A percentile compares a stretch with the other conserved stretches of the same genome.
These are phyloP conservation scores for Xiphorhynchus elegans DNA, from an alignment of 2,113 vertebrate genomes.

Conservation along the genomic window DNA sequence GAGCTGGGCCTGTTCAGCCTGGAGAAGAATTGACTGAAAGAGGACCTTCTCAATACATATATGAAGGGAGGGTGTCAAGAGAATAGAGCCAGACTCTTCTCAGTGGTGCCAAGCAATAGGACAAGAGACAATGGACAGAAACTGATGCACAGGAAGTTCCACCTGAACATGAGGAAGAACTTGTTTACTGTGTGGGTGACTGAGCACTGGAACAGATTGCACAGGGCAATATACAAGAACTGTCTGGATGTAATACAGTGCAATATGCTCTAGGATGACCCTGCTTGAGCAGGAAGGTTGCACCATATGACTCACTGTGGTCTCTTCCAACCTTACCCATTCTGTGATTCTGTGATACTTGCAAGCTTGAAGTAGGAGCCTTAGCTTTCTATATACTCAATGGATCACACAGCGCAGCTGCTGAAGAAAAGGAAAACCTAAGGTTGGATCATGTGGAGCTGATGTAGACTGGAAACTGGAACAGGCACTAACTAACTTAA, in stretches of 20 bases:
- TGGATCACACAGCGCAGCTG: not conserved
- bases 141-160: not conserved
- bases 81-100: not conserved
- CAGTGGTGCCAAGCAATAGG: not conserved
- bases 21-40: not conserved
- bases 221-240: not conserved
- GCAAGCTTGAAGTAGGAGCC: not conserved
- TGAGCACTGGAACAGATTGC: not conserved
- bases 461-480: not conserved
- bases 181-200: fast-evolving
- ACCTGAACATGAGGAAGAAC: not conserved
- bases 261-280: not conserved
- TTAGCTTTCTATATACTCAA: not conserved
- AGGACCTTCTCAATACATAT: not conserved
- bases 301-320: not conserved
- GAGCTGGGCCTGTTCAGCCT: not conserved
- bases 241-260: not conserved
- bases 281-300: not conserved
- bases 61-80: not conserved
- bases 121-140: not conserved
- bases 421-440: not conserved
- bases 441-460: not conserved
- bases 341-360: not conserved
- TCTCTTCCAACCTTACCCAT: not conserved
- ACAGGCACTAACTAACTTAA: not conserved